Evolutionary conservation across 2,888 invertebrate genomes (phyloP), one percentile per base, ranked within the genome.

Genomic region (Drosophila atripex): DNA sequence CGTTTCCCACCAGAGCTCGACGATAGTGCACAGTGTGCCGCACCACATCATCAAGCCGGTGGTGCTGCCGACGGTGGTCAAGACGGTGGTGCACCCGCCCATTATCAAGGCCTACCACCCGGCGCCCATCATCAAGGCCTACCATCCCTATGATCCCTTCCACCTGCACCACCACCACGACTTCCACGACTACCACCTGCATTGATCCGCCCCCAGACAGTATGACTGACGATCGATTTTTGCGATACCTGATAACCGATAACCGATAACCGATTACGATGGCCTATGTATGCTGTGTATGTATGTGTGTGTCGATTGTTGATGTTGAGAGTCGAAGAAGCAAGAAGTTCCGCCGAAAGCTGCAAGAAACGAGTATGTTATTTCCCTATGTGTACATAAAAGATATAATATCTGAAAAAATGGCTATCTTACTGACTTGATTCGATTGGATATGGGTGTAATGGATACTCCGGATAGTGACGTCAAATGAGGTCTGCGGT

Each of bases 1-100:
- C 7, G 82, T 90, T 4, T 90, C 90, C n/a, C 90, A 90, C 63
- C 90, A 90, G 59, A 91, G 91, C 51, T 90, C 90, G 1, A 90
- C 90, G 1, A 77, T 90, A 53, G 89, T 91, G 55, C 90, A 90
- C 75, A 89, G 85, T 41, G 88, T 89, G 28, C 89, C 89, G 11
- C 90, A 90, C 58, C 90, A 89, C 54, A 86, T 90, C 23, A 86
- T 90, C 32, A 89, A 91, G 57, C 90, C 91, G 1, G 74, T 90
- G 30, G 85, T 91, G n/a, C 79, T 90, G 70, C 90, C 90, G 6
- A 80, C 80, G 6, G 85, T 91, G 39, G 80, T 90, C 9, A 90
- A 90, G 69, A 89, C 89, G 3, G 76, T 90, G 18, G 86, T 90
- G 54, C 90, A 90, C 73, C 86, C 80, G 0, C 80, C 90, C 2